Conservation (phyloP, 1,140 invertebrate genomes). For the Elysia chlorotica region DNA sequence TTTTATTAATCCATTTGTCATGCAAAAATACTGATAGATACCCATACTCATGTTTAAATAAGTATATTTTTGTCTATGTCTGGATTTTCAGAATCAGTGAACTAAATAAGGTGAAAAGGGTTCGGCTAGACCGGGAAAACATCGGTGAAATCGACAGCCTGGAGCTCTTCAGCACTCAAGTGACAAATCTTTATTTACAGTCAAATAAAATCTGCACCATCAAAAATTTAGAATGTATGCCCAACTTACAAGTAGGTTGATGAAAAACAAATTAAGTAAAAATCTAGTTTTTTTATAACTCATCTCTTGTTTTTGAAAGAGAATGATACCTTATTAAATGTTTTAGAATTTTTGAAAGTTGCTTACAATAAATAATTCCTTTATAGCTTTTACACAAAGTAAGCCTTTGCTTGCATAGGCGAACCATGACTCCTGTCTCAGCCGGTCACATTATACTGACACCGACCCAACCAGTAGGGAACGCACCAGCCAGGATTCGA, state of each 20-base stretch:
- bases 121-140: constrained; percentile 55
- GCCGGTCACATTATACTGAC: too few relatives aligned
- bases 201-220: constrained; percentile 51
- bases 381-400: too few relatives aligned
- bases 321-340: background rate
- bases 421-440: too few relatives aligned
- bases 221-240: constrained; percentile 52
- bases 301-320: background rate
- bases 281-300: background rate
- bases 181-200: constrained; percentile 57
- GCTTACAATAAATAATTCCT: background rate
- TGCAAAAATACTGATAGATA: background rate
- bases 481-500: too few relatives aligned
- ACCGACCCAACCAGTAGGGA: too few relatives aligned
- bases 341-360: background rate
- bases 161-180: constrained; percentile 47
- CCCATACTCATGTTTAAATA: background rate
- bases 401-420: too few relatives aligned
- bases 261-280: background rate
- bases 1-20: background rate
- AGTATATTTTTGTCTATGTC: background rate
- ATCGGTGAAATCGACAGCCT: constrained; percentile 52
- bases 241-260: constrained; percentile 33
- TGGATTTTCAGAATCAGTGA: constrained; percentile 39
- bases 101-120: constrained; percentile 46